phyloP scores from a whole-genome alignment of 2,113 vertebrate species.

The Myiozetetes cayanensis region DNA sequence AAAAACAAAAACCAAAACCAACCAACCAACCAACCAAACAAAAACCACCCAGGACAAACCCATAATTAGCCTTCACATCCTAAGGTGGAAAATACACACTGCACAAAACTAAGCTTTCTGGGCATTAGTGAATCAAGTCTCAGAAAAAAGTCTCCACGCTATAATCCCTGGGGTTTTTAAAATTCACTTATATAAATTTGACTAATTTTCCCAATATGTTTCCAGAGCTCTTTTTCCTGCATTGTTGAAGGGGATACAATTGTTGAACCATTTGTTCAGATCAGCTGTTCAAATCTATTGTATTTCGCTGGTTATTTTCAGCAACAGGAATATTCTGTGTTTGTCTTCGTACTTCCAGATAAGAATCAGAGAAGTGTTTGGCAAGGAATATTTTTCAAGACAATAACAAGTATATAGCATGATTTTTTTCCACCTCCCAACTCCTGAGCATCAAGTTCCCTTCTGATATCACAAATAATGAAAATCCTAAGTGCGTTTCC shows the following conservation, averaged over 20 bases:
- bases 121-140: not conserved
- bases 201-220: not conserved
- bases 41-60: too few species aligned
- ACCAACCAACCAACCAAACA: too few species aligned
- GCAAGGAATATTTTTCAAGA: not conserved
- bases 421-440: not conserved
- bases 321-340: not conserved
- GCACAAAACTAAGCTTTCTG: not conserved
- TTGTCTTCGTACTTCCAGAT: not conserved
- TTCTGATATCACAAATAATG: not conserved
- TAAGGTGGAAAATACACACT: not conserved
- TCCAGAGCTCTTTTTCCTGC: not conserved
- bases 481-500: not conserved
- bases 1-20: too few species aligned
- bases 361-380: not conserved
- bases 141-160: not conserved
- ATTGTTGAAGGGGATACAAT: not conserved
- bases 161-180: not conserved
- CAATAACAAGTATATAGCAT: not conserved
- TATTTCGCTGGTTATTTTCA: slow-evolving; percentile 6
- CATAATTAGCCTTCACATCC: not conserved
- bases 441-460: not conserved
- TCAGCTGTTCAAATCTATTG: not conserved
- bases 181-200: not conserved
- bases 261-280: not conserved